These are phyloP conservation scores for Harpalus rufipes DNA, from an alignment of 2,888 invertebrate species.

Conservation along the genomic window DNA sequence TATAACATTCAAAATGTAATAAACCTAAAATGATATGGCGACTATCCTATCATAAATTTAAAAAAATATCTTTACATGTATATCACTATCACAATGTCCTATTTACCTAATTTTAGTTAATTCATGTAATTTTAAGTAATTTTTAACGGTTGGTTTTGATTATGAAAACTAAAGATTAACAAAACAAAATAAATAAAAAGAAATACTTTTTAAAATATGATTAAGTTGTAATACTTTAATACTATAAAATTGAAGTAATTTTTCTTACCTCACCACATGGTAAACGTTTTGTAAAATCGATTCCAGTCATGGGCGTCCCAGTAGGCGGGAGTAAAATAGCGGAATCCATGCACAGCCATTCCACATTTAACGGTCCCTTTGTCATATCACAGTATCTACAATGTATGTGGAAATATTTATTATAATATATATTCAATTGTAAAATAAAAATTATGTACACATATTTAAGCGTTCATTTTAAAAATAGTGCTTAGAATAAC, in stretches of 20 bases:
- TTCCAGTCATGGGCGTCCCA: conserved; percentile 96
- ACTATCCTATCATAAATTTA: too few species aligned
- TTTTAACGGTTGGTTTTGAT: neutral
- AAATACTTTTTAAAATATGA: neutral
- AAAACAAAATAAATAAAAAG: too few species aligned
- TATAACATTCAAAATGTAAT: too few species aligned
- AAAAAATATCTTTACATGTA: too few species aligned
- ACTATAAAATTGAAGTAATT: neutral
- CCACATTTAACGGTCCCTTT: conserved; percentile 91
- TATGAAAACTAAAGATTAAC: neutral
- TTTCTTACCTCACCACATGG: conserved; percentile 95
- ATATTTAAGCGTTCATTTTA: too few species aligned
- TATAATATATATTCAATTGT: too few species aligned
- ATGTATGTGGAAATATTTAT: neutral
- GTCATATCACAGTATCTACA: conserved; percentile 91
- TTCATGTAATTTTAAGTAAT: neutral
- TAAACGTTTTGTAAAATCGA: conserved; percentile 94
- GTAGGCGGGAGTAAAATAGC: conserved; percentile 96
- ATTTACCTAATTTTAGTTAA: too few species aligned
- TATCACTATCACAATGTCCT: too few species aligned
- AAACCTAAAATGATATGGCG: too few species aligned
- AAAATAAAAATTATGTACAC: too few species aligned
- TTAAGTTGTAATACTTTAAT: neutral
- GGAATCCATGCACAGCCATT: conserved; percentile 98
- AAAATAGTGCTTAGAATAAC: too few species aligned